Evolutionary conservation across 2,888 invertebrate genomes (phyloP), one percentile per base, ranked within the genome.

Genomic region (Acleris holmiana): DNA sequence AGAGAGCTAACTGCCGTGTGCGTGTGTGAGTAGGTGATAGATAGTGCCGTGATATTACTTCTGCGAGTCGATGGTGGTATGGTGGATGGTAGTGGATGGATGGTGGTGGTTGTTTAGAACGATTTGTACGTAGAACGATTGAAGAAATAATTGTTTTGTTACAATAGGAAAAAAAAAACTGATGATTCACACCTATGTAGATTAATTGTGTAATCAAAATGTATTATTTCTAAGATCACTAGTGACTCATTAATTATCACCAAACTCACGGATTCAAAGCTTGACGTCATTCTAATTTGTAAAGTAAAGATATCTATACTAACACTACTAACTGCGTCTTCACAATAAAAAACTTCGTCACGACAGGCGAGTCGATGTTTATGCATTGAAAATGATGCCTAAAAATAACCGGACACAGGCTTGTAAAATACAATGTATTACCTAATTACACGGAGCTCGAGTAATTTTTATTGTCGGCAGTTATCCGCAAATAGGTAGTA

Each of bases 1-100:
- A 89, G 86, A 87, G 89, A 87, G 84, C 86, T 89, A 88, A 89
- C 85, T 88, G 88, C 87, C 82, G 75, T 75, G 83, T 78, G 75
- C 76, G 70, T 71, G 75, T 74, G 70, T 75, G 70, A 78, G 79
- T 81, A 82, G 83, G 89, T 89, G 89, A 89, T 88, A 88, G 85
- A 90, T 88, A 78, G 84, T 78, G 67, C 67, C 68, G 72, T 54
- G 73, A 72, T 72, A 73, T 74, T 74, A 69, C 73, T 68, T 61
- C 56, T 46, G 40, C 18, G 49, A 44, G 44, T 23, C 49, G 13
- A 64, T 64, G 48, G 61, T 61, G 4, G 40, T 25, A 23, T 47
- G 47, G 53, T 53, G n/a, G n/a, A n/a, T n/a, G n/a, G n/a, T n/a
- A n/a, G n/a, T n/a, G n/a, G n/a, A n/a, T n/a, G n/a, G n/a, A n/a